These are phyloP conservation scores for Microtus californicus DNA, from an alignment of 2,797 vertebrate genomes.

Conservation along the genomic window DNA sequence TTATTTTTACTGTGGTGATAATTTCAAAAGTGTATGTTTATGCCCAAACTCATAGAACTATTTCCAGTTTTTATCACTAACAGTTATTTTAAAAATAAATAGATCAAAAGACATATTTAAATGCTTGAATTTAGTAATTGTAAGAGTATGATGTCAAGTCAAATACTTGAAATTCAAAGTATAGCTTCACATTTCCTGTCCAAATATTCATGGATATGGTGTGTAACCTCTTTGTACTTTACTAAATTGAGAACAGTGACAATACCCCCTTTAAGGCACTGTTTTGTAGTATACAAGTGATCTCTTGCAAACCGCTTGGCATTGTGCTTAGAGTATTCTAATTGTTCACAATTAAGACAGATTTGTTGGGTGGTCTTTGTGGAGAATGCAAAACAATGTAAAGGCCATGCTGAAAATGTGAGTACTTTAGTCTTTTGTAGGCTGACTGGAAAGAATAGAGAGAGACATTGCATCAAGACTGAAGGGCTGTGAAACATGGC, in stretches of 20 bases:
- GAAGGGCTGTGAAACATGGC: neutral
- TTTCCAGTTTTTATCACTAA: neutral
- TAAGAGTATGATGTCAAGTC: neutral
- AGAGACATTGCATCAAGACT: fast-evolving
- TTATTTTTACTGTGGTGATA: neutral
- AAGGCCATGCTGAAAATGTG: neutral
- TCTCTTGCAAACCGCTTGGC: neutral
- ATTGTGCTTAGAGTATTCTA: neutral
- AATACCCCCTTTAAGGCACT: neutral
- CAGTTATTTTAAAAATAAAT: neutral
- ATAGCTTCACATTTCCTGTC: neutral
- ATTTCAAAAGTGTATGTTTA: neutral
- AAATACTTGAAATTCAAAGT: neutral
- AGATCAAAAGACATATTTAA: neutral
- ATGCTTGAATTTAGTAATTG: neutral
- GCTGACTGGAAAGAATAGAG: neutral
- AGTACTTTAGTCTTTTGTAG: neutral
- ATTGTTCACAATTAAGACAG: neutral
- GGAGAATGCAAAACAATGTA: neutral
- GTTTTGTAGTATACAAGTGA: neutral
- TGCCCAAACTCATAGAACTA: neutral
- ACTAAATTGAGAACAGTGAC: neutral
- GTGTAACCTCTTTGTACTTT: neutral
- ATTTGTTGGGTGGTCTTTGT: neutral
- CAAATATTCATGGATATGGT: neutral